Evolutionary conservation across 1,140 invertebrate species (phyloP), one percentile per base, ranked within the genome.

Genomic region (Calosoma granatense): DNA sequence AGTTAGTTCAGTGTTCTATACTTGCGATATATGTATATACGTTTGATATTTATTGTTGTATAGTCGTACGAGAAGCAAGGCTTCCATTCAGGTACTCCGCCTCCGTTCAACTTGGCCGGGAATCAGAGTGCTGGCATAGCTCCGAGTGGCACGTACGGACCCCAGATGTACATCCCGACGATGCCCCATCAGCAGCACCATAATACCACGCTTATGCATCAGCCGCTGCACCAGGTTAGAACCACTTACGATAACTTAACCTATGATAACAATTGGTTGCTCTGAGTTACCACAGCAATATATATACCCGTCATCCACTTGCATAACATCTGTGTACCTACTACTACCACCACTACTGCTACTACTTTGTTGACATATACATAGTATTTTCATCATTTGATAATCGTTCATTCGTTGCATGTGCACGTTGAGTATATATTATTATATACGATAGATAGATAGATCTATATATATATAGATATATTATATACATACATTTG

Each of bases 11-110:
- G 21, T 57, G 23, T 39, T 23, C 26, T 36, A 36, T 36, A 36
- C n/a, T 9, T 36, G n/a, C n/a, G n/a, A 36, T 36, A 36, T 36
- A 36, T 36, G n/a, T 36, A 36, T 9, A 36, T 36, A 36, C 26
- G 6, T 36, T 36, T 36, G 26, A 36, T 36, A 6, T 52, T 56
- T 36, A 41, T 56, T 51, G 21, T 59, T 51, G n/a, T 78, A 17
- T 70, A 91, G 87, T 87, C 86, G 1, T 90, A 89, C 70, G 88
- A 91, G 59, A 91, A 91, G 74, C 85, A 87, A 70, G 85, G 83
- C 65, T 90, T 89, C 74, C 87, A 89, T 70, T 87, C 86, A 51
- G 86, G 84, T 54, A 90, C 88, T 30, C 88, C 88, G 20, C 88
- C 87, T 22, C 87, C 88, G 23, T 90, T 89, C 70, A 83, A 82